Evolutionary conservation across 2,888 invertebrate species (phyloP).

Genomic region (Perizoma affinitatum): DNA sequence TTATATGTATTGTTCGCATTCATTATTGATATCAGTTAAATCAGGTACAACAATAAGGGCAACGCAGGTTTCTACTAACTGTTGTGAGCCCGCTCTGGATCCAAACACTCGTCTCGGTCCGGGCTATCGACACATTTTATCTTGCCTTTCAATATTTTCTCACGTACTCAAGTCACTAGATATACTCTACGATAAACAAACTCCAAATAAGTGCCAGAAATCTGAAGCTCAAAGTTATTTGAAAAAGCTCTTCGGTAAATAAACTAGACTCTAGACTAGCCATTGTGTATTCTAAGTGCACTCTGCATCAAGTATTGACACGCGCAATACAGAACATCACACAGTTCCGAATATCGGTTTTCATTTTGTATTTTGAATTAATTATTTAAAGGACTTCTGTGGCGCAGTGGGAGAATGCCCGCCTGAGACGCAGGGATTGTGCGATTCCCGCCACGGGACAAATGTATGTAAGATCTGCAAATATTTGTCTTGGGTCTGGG

Average conservation of each 20-base stretch:
- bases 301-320: constrained; percentile 1
- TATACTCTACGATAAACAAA: neutral
- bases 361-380: no score
- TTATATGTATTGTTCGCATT: no score
- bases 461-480: no score
- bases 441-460: no score
- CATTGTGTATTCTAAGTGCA: constrained; percentile 16
- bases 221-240: constrained; percentile 8
- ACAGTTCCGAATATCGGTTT: constrained; percentile 1
- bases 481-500: no score
- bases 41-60: no score
- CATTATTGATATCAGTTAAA: no score
- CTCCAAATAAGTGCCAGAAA: constrained; percentile 13
- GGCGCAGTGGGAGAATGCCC: no score
- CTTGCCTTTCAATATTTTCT: neutral
- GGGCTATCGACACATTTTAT: neutral
- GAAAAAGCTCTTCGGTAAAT: constrained; percentile 10
- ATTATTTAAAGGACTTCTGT: no score
- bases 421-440: no score
- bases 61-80: no score
- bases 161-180: constrained; percentile 2
- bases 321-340: constrained; percentile 10
- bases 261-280: constrained; percentile 1
- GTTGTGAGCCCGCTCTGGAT: no score
- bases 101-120: neutral